Base-by-base conservation (phyloP, 2,888 invertebrate species). In the Acrobasis suavella region DNA sequence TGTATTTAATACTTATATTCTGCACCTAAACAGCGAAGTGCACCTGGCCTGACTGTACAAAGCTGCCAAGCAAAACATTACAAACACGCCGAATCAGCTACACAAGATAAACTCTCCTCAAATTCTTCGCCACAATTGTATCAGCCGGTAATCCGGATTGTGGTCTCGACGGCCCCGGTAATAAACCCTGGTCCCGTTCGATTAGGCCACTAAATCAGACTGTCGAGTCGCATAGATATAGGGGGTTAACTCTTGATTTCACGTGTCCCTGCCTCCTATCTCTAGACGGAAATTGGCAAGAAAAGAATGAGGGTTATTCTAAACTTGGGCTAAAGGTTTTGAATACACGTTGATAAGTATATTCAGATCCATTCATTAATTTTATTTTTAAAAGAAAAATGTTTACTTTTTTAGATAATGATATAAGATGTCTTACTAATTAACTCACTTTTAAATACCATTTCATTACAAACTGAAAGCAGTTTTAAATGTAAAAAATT, bases 191-290 rank as follows among this genome's bases (percentile, higher is more conserved):
- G 72, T 76, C 75, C 74, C 69, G 71, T 85, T 83, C 87, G 85
- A 87, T 88, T 85, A 86, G 84, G 77, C 77, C 77, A 80, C 82
- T 87, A 87, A 87, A 87, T 87, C 89, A 87, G 82, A 74, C 80
- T 82, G 85, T 83, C 83, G 81, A 77, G 80, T 85, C 77, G 77
- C 78, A 79, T 83, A 85, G 82, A 88, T 87, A 86, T 82, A 82
- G 46, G 82, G 79, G 81, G 83, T 86, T 87, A 83, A 85, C 83
- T 83, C 82, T 80, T 86, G 86, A 89, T 87, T 89, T 89, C 85
- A 87, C 87, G 82, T 87, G 77, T 85, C 86, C 83, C 78, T 81
- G 81, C 77, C 74, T 80, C 77, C 81, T 83, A 83, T 82, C 85
- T 83, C 77, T 72, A 76, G 82, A 79, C 84, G 86, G 87, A 87